Conservation (phyloP, 2,888 invertebrate species). For the Leptogaster cylindrica region DNA sequence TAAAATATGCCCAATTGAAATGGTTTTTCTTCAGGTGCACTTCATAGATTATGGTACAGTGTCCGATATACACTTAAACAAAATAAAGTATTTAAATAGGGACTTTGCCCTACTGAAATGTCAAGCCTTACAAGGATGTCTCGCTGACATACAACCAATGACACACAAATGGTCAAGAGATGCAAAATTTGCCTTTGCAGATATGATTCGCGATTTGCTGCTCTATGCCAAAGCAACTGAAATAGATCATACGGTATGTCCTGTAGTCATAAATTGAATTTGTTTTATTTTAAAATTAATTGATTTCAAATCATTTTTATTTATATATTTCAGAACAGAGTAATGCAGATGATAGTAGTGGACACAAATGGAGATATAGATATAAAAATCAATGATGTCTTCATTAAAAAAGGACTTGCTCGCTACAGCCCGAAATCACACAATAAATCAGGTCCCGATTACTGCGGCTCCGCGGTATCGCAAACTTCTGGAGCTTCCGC, state of each 20-base stretch:
- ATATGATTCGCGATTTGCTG: conserved; percentile 38
- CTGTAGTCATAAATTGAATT: too few species aligned
- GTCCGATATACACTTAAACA: neutral
- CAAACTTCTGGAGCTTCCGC: too few species aligned
- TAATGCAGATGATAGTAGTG: conserved; percentile 32
- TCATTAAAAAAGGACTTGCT: conserved; percentile 38
- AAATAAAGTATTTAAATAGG: conserved; percentile 42
- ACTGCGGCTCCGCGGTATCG: too few species aligned
- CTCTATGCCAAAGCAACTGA: conserved; percentile 44
- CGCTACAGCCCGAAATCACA: too few species aligned
- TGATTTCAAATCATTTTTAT: neutral
- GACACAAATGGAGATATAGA: conserved; percentile 43
- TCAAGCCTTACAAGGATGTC: conserved; percentile 42
- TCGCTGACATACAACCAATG: conserved; percentile 42
- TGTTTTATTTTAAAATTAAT: too few species aligned
- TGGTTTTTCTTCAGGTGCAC: conserved; percentile 22
- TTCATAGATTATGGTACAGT: conserved; percentile 46
- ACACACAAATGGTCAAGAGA: conserved; percentile 43
- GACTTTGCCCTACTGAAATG: conserved; percentile 40
- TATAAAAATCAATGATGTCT: conserved; percentile 44
- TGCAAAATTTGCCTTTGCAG: conserved; percentile 43
- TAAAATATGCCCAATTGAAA: too few species aligned
- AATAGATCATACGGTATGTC: conserved; percentile 41
- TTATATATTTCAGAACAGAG: conserved; percentile 33
- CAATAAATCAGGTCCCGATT: too few species aligned